Evolutionary conservation across 1,140 invertebrate genomes (phyloP), one percentile per base, ranked within the genome.

Genomic region (Drosophila serrata): DNA sequence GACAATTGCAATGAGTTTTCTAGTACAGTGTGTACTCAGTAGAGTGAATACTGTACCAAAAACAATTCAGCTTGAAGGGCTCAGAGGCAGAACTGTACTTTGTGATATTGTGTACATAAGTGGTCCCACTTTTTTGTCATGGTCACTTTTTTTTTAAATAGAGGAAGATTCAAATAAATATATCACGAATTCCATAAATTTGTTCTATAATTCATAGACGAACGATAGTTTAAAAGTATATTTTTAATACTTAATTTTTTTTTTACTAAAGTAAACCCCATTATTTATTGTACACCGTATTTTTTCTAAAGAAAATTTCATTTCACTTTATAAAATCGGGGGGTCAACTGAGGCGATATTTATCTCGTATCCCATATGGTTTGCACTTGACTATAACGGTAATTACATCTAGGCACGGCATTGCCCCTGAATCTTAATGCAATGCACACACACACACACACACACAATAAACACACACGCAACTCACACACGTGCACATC

Each of bases 381-480:
- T 88, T 87, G 84, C 76, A 80, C 80, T 84, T 88, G 85, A 88
- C 73, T 82, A 90, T 88, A 88, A 88, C 84, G 85, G 84, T 88
- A 88, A 88, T 88, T 85, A 85, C 64, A 65, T 79, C 84, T 88
- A 85, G 73, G 85, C 84, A 88, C 84, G 84, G 55, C 81, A 88
- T 90, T 85, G 85, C 84, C 84, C 84, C 85, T 87, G 84, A 87
- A 84, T 84, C 78, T 77, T 65, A 64, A 75, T 62, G 72, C 63
- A 64, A 75, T 62, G 55, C 70, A 59, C 33, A 59, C 45, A 63
- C 40, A 67, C 37, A 74, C 11, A 68, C 8, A 60, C 9, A 29
- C 24, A 42, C 11, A 33, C 15, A 39, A 39, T 24, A 19, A 17
- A 37, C 24, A 68, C 9, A 42, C 19, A 45, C 22, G 11, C n/a